Evolutionary conservation across 2,797 vertebrate genomes (phyloP), one percentile per base, ranked within the genome.

Genomic region (Sebastolobus alascanus): DNA sequence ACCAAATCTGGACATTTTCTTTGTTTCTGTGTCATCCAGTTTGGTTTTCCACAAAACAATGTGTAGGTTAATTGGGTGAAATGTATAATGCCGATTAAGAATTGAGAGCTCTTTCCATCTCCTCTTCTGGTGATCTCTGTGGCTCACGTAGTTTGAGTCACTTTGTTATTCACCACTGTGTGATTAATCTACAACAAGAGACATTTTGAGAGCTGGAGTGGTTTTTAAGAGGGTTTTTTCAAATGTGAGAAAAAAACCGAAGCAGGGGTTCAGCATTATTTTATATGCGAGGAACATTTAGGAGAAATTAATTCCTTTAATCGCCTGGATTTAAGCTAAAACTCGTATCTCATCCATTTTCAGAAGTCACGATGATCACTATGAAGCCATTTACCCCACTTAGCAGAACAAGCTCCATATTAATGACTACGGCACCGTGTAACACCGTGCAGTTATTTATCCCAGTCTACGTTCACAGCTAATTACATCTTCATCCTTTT

Each of bases 381-480:
- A 7, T 58, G 70, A 71, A 73, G 75, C 68, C 40, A 72, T 86
- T 87, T 77, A 58, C 22, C 55, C 73, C 85, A 89, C 77, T 86
- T 82, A 82, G 71, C 64, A 77, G 64, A 75, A 79, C 64, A 58
- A 82, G 66, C 74, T 43, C 22, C 35, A n/a, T 37, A 80, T 83
- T 61, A 72, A 77, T 74, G 55, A 79, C 68, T 11, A 65, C 46
- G 11, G 7, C 55, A 55, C 67, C 1, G 31, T 14, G 55, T 13
- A 59, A 69, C 69, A 18, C 40, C 1, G 40, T n/a, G 37, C 77
- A 33, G n/a, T 73, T 77, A 81, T 80, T 83, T 79, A 82, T 86
- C 76, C 43, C 7, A 25, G 31, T 75, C 80, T 13, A 60, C 55
- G 56, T 85, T 80, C 66, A 59, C 78, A 71, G 59, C 31, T 79